phyloP scores from a whole-genome alignment of 2,113 vertebrate genomes.

The Catharus minimus region DNA sequence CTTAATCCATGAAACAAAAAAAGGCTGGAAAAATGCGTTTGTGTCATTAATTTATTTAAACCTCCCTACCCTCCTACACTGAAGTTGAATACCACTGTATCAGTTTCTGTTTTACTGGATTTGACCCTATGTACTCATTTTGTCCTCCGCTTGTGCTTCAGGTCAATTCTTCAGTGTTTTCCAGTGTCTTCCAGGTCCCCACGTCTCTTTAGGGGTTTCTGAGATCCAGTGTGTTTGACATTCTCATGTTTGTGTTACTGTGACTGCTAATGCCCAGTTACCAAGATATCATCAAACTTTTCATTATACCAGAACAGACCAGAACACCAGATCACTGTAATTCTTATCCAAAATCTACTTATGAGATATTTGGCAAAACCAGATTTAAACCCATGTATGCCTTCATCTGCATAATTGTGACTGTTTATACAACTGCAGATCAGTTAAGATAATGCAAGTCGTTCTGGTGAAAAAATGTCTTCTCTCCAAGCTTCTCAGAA shows the following conservation, averaged over 20 bases:
- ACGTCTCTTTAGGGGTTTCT: background rate
- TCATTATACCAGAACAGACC: background rate
- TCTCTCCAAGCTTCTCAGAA: background rate
- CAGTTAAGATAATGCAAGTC: background rate
- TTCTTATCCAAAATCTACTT: background rate
- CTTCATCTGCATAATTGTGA: background rate
- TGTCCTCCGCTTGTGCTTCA: background rate
- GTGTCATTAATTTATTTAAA: background rate
- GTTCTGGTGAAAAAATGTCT: background rate
- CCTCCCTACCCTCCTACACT: fast-evolving
- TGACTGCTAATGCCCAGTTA: background rate
- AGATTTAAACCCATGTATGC: background rate
- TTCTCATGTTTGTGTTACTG: background rate
- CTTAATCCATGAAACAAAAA: background rate
- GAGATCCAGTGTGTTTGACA: background rate
- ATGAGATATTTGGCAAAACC: background rate
- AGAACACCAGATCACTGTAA: background rate
- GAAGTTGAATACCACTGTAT: background rate
- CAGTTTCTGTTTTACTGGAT: background rate
- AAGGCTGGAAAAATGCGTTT: background rate
- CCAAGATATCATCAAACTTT: background rate
- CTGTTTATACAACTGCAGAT: background rate
- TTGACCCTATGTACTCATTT: background rate
- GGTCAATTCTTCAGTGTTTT: background rate
- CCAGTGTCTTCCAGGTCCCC: background rate